Percentiles rank a stretch among this genome's conserved stretches.
Conservation (phyloP, 2,113 vertebrate genomes). For the Myotis davidii region DNA sequence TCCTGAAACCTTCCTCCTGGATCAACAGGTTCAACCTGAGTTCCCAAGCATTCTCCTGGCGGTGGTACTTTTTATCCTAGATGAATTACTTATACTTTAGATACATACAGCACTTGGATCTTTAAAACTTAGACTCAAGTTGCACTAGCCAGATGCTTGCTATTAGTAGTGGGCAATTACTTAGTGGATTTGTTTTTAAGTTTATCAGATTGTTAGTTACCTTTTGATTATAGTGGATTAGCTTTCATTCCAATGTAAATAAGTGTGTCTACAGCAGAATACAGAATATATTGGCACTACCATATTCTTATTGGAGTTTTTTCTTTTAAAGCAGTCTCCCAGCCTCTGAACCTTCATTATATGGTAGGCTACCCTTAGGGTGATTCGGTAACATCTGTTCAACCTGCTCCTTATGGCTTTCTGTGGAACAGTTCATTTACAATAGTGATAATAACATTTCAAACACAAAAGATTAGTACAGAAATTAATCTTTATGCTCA, state of each 20-base stretch:
- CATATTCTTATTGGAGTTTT: background rate
- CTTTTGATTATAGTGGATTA: background rate
- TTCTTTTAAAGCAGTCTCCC: background rate
- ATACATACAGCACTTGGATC: background rate
- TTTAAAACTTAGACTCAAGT: background rate
- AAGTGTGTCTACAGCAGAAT: background rate
- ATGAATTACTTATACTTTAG: background rate
- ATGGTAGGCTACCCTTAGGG: background rate
- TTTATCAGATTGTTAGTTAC: background rate
- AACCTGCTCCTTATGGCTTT: background rate
- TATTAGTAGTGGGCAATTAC: background rate
- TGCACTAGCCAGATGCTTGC: background rate
- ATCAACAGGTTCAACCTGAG: background rate
- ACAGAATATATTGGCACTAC: background rate
- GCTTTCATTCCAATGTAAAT: conserved; percentile 59
- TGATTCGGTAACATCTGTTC: background rate
- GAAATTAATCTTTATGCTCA: background rate
- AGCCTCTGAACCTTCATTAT: background rate
- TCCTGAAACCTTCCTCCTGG: rapidly evolving
- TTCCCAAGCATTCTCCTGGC: background rate
- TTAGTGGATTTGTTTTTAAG: background rate
- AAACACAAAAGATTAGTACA: background rate
- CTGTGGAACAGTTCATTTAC: background rate
- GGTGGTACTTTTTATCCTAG: background rate
- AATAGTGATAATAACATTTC: background rate